Evolutionary conservation across 2,888 invertebrate species (phyloP).

Genomic region (Pachliopta kotzebuea): DNA sequence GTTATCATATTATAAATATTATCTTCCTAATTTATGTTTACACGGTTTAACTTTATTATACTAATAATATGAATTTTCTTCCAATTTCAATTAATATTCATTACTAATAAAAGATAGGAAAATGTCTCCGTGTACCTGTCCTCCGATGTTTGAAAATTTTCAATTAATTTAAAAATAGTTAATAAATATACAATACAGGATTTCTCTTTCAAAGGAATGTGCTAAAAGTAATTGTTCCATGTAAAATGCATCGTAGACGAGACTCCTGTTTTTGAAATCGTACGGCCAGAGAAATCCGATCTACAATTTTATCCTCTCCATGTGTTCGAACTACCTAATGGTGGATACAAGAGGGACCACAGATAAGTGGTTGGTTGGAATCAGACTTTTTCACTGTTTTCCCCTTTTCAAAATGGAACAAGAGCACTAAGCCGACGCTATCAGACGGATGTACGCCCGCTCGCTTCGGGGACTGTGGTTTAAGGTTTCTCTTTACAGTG

Average conservation of each 20-base stretch:
- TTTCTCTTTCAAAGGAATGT: neutral
- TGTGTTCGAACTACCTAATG: neutral
- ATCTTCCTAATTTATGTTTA: constrained; percentile 4
- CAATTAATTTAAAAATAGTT: too few relatives aligned
- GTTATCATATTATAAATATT: constrained; percentile 8
- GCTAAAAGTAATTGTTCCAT: neutral
- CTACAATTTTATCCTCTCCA: constrained; percentile 5
- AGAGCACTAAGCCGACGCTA: constrained; percentile 26
- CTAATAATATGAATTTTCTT: too few relatives aligned
- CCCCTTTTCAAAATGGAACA: constrained; percentile 23
- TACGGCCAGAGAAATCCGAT: constrained; percentile 4
- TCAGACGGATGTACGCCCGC: constrained; percentile 22
- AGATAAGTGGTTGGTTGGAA: constrained; percentile 7
- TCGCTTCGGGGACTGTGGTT: constrained; percentile 11
- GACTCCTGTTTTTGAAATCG: constrained; percentile 19
- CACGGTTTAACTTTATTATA: too few relatives aligned
- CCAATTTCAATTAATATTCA: too few relatives aligned
- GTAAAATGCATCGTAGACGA: neutral
- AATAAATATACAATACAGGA: neutral
- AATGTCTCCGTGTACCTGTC: too few relatives aligned
- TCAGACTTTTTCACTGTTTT: constrained; percentile 23
- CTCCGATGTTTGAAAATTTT: too few relatives aligned
- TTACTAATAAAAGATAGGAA: too few relatives aligned
- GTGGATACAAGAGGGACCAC: constrained; percentile 5
- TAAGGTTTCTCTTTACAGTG: constrained; percentile 13